Conservation (phyloP, 2,113 vertebrate species). For the Pyxicephalus adspersus region DNA sequence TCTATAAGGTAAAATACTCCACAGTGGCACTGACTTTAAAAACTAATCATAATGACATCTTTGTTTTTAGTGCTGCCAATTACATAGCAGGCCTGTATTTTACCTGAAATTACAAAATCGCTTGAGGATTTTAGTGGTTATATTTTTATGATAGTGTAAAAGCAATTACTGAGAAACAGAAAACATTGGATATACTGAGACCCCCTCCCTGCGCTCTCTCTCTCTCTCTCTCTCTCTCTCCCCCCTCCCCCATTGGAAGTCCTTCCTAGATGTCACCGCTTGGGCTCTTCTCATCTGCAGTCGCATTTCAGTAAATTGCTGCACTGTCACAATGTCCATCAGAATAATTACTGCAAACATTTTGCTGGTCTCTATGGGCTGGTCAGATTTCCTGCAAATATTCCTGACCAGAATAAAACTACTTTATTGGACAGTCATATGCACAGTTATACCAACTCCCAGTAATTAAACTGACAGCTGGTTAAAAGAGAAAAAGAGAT, state of each 20-base stretch:
- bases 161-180: constrained; percentile 10
- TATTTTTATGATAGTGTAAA: neutral
- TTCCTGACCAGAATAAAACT: neutral
- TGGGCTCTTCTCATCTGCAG: constrained; percentile 14
- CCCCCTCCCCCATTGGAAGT: neutral
- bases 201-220: too few relatives aligned
- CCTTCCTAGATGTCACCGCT: constrained; percentile 14
- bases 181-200: neutral
- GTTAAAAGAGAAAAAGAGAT: too few relatives aligned
- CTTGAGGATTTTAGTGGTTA: neutral
- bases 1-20: too few relatives aligned
- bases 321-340: neutral
- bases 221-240: neutral
- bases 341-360: neutral
- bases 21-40: too few relatives aligned
- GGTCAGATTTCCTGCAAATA: neutral
- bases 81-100: neutral
- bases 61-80: neutral
- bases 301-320: neutral
- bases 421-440: too few relatives aligned
- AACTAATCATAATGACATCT: too few relatives aligned
- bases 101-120: constrained; percentile 17
- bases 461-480: too few relatives aligned
- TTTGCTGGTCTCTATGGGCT: neutral
- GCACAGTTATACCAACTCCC: too few relatives aligned